These are phyloP conservation scores for Anthrax anthrax DNA, from an alignment of 2,888 invertebrate species.

Conservation along the genomic window DNA sequence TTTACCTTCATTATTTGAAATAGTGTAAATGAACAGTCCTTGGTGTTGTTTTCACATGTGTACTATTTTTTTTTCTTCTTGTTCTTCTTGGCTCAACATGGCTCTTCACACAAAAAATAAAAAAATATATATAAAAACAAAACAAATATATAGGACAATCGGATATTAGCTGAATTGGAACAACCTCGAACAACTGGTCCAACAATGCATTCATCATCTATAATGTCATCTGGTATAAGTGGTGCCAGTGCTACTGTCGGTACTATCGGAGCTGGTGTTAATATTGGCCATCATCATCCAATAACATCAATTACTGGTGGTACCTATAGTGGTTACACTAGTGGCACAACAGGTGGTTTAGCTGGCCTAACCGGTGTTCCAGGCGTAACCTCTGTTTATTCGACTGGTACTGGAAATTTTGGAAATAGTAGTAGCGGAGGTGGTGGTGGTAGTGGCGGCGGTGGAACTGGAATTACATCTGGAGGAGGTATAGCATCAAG, in stretches of 20 bases:
- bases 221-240: conserved; percentile 18
- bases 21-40: background rate
- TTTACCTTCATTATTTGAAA: too few species aligned
- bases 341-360: conserved; percentile 4
- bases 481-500: conserved; percentile 41
- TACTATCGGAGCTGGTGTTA: conserved; percentile 4
- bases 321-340: conserved; percentile 3
- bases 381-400: conserved; percentile 7
- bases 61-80: background rate
- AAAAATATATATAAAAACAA: too few species aligned
- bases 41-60: background rate
- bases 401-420: conserved; percentile 4
- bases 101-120: too few species aligned
- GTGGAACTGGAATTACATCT: background rate
- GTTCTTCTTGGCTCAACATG: background rate
- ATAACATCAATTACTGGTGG: conserved; percentile 9
- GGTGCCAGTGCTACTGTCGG: conserved; percentile 8
- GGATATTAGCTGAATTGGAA: conserved; percentile 80
- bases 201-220: conserved; percentile 26
- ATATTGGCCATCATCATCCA: conserved; percentile 2
- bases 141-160: conserved; percentile 50
- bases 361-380: conserved; percentile 3
- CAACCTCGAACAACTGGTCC: conserved; percentile 47
- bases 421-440: background rate
- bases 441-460: background rate